Conservation (phyloP, 2,888 invertebrate species). For the Slavum lentiscoides region DNA sequence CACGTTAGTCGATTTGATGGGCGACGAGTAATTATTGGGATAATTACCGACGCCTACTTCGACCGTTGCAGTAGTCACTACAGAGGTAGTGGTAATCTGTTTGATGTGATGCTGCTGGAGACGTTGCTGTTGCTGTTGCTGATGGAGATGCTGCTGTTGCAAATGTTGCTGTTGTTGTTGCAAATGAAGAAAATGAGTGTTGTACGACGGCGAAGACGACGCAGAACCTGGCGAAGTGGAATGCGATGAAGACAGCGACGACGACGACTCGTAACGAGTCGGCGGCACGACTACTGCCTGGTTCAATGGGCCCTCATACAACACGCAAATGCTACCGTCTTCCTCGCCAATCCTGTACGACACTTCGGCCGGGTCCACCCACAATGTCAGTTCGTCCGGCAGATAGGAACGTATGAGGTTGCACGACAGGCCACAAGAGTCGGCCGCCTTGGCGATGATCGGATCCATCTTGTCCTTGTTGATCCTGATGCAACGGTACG, state of each 20-base stretch:
- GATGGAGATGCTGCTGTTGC: neutral
- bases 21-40: neutral
- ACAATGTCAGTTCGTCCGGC: conserved; percentile 74
- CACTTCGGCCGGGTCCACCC: conserved; percentile 77
- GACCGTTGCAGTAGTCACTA: neutral
- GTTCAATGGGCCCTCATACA: conserved; percentile 24
- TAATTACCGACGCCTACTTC: neutral
- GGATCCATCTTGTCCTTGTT: conserved; percentile 72
- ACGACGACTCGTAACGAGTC: neutral
- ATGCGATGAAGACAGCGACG: neutral
- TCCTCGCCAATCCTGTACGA: conserved; percentile 68
- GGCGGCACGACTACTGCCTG: neutral
- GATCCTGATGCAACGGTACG: conserved; percentile 71
- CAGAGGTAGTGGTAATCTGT: neutral
- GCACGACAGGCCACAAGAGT: conserved; percentile 67
- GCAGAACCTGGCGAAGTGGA: conserved; percentile 4
- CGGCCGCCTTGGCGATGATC: conserved; percentile 69
- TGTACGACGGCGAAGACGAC: conserved; percentile 9
- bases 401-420: conserved; percentile 64
- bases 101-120: neutral
- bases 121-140: neutral
- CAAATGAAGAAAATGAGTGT: neutral
- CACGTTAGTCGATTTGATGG: conserved; percentile 19
- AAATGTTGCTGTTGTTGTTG: neutral
- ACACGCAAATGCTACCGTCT: conserved; percentile 67